Evolutionary conservation across 2,113 vertebrate genomes (phyloP), one percentile per base, ranked within the genome.

Genomic region (Labeo rohita): DNA sequence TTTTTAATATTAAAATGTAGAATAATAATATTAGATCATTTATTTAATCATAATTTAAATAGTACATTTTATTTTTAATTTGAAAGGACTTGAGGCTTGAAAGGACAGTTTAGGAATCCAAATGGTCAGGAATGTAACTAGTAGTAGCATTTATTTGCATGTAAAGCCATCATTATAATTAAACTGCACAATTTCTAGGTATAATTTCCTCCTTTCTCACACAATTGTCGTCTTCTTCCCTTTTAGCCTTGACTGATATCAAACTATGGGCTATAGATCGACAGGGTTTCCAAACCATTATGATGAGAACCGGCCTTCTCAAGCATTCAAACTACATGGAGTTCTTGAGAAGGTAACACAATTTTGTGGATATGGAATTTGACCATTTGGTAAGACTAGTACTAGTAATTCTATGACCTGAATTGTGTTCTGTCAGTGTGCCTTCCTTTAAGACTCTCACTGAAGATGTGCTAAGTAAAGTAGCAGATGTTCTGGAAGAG

Each of bases 231-330:
- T 68, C 9, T 13, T 23, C 18, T 66, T 45, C 59, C 18, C 11
- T 75, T 21, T 12, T 54, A 95, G 95, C 95, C 0, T 86, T 95
- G 85, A 94, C 92, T 0, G 92, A 94, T 86, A 93, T 94, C 86
- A 94, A 93, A 86, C 90, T 95, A 4, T 95, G 95, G 95, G 94
- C 93, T 1, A 95, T 95, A 0, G 93, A 95, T 87, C 90, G 94
- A 0, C 95, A 94, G 89, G 90, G 91, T 15, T 95, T 95, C 85
- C 95, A 95, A 88, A 94, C 93, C 84, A 95, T 95, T 85, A 95
- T 95, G 95, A 95, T 95, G 94, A 89, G 92, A 73, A 94, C 93
- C 0, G 92, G 95, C 6, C 90, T 95, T 82, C 94, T 95, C 79
- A 94, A 94, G 86, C 94, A 92, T 3, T 91, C 94, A 2, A 94